Evolutionary conservation across 1,140 invertebrate genomes (phyloP).

Genomic region (Ctenoplectra terminalis): DNA sequence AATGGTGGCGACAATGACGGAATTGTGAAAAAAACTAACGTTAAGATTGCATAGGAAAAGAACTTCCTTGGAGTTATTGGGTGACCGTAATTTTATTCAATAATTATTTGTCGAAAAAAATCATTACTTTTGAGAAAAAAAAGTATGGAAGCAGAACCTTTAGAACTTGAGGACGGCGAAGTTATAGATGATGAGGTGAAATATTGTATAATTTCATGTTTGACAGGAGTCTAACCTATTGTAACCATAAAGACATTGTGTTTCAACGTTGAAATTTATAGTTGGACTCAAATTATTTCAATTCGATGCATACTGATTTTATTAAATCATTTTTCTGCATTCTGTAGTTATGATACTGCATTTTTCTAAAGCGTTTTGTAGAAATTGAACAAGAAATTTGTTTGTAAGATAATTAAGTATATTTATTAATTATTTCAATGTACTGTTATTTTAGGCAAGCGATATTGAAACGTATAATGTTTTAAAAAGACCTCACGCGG

Average conservation of each 20-base stretch:
- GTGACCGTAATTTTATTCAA: constrained; percentile 1
- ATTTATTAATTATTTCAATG: background rate
- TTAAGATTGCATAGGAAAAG: constrained; percentile 2
- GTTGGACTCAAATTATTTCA: constrained; percentile 14
- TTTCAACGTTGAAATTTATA: background rate
- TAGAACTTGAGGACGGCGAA: constrained; percentile 79
- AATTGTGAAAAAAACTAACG: background rate
- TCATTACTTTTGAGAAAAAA: background rate
- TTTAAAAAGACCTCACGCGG: constrained; percentile 74
- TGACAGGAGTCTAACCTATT: constrained; percentile 65
- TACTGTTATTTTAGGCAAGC: constrained; percentile 63
- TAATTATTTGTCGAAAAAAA: constrained; percentile 17
- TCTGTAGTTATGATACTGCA: background rate
- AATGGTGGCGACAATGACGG: background rate
- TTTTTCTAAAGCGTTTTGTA: background rate
- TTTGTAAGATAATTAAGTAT: background rate
- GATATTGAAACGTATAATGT: constrained; percentile 78
- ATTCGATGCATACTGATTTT: background rate
- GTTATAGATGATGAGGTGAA: constrained; percentile 78
- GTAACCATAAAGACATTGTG: background rate
- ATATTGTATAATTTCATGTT: constrained; percentile 52
- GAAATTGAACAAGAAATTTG: background rate
- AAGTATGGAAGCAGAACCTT: constrained; percentile 77
- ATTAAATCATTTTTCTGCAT: background rate
- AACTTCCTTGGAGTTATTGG: background rate